Percentiles rank a stretch among this genome's conserved stretches.
Conservation (phyloP, 2,113 vertebrate species). For the Tympanuchus pallidicinctus region DNA sequence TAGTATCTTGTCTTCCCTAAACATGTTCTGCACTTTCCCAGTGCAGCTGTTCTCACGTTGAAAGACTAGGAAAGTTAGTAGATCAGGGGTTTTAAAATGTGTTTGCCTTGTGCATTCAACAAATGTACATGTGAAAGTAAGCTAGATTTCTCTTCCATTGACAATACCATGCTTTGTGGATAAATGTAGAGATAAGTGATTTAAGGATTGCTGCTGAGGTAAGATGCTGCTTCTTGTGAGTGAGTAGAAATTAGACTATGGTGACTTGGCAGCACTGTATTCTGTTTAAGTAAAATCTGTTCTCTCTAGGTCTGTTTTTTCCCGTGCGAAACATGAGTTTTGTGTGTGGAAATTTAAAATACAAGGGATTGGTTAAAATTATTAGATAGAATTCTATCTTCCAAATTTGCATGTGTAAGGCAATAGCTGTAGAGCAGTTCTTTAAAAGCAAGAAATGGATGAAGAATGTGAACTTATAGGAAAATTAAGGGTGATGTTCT, state of each 20-base stretch:
- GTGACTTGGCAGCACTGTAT: rapidly evolving
- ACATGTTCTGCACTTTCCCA: neutral
- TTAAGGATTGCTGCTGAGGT: neutral
- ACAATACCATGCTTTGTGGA: neutral
- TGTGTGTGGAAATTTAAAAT: neutral
- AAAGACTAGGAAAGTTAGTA: neutral
- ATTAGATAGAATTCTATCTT: neutral
- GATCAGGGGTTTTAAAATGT: neutral
- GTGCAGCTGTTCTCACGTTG: neutral
- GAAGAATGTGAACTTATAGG: neutral
- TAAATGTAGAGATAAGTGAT: neutral
- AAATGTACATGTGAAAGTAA: neutral
- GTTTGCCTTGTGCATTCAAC: neutral
- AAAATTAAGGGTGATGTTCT: neutral
- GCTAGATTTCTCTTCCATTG: neutral
- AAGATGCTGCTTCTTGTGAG: neutral
- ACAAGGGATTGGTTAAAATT: neutral
- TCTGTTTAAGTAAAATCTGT: neutral
- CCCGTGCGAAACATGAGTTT: neutral
- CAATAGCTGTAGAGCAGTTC: neutral
- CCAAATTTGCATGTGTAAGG: neutral
- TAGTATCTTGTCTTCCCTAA: neutral
- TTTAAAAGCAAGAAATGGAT: neutral
- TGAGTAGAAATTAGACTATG: neutral
- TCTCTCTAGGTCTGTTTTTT: neutral